Percentiles rank a stretch among this genome's conserved stretches.
Evolutionary conservation across 2,113 vertebrate genomes (phyloP).

Genomic region (Platycercus adscitus): DNA sequence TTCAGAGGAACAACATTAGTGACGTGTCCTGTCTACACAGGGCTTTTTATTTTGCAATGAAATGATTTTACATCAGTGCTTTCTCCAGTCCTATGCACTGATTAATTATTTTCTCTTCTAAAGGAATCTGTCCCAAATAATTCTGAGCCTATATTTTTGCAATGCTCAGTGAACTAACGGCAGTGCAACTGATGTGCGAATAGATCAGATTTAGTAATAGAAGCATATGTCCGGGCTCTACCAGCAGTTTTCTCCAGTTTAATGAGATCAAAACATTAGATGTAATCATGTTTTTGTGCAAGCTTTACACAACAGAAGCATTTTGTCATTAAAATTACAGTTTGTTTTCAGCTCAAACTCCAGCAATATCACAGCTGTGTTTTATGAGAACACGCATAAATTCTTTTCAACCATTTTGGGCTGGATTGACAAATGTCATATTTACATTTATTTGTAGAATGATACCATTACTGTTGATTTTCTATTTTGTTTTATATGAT

Average conservation of each 20-base stretch:
- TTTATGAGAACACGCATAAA: conserved; percentile 25
- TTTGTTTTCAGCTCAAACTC: conserved; percentile 40
- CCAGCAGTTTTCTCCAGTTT: conserved; percentile 19
- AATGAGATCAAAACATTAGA: conserved; percentile 26
- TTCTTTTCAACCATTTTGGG: neutral
- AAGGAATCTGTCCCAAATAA: neutral
- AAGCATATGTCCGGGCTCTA: neutral
- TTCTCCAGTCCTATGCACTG: neutral
- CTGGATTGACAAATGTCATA: conserved; percentile 13
- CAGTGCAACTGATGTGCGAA: neutral
- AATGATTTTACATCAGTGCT: neutral
- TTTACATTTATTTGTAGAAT: conserved; percentile 36
- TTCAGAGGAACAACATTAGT: neutral
- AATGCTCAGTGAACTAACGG: neutral
- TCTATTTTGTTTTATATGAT: neutral
- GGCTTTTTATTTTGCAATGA: neutral
- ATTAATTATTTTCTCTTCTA: conserved; percentile 28
- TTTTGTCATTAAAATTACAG: conserved; percentile 59
- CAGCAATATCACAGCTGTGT: conserved; percentile 27
- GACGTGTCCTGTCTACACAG: neutral
- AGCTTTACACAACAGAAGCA: conserved; percentile 41
- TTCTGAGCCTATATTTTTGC: conserved; percentile 4
- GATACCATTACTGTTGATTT: conserved; percentile 29
- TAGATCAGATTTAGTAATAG: conserved; percentile 46
- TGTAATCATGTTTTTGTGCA: conserved; percentile 52